These are phyloP conservation scores for Orchesellides sinensis DNA, from an alignment of 2,888 invertebrate genomes.

Conservation along the genomic window DNA sequence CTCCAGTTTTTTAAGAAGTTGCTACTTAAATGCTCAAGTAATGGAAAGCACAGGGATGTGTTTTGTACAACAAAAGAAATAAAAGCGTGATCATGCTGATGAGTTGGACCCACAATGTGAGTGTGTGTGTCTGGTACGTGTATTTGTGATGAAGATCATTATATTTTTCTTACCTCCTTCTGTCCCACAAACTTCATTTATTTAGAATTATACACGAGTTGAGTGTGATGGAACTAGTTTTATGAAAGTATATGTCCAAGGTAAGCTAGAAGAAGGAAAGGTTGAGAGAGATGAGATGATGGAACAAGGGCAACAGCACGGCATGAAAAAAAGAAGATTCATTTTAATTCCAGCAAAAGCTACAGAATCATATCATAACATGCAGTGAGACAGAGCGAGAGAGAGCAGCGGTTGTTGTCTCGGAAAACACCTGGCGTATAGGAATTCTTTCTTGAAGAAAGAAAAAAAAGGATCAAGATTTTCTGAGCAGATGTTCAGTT, in stretches of 20 bases:
- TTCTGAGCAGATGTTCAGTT: slow-evolving; percentile 67
- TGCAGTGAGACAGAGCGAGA: background rate
- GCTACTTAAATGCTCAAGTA: too few relatives aligned
- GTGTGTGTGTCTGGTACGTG: too few relatives aligned
- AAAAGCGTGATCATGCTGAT: background rate
- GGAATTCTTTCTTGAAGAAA: slow-evolving; percentile 59
- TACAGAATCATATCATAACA: slow-evolving; percentile 2
- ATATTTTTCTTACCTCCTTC: background rate
- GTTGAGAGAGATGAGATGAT: background rate
- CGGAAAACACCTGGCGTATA: slow-evolving; percentile 68
- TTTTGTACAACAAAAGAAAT: background rate
- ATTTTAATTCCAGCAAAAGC: slow-evolving; percentile 8
- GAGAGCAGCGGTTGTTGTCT: slow-evolving; percentile 27
- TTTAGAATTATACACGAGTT: background rate
- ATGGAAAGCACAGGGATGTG: too few relatives aligned
- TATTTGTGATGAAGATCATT: background rate
- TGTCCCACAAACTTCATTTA: background rate
- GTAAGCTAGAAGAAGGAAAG: slow-evolving; percentile 24
- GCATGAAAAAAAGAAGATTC: slow-evolving; percentile 19
- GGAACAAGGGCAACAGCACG: too few relatives aligned
- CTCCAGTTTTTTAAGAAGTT: too few relatives aligned
- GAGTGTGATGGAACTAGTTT: background rate
- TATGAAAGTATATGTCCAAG: background rate
- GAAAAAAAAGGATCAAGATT: slow-evolving; percentile 28
- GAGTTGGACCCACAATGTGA: too few relatives aligned